Evolutionary conservation across 1,140 invertebrate species (phyloP), one percentile per base, ranked within the genome.

Genomic region (Steinernema feltiae): DNA sequence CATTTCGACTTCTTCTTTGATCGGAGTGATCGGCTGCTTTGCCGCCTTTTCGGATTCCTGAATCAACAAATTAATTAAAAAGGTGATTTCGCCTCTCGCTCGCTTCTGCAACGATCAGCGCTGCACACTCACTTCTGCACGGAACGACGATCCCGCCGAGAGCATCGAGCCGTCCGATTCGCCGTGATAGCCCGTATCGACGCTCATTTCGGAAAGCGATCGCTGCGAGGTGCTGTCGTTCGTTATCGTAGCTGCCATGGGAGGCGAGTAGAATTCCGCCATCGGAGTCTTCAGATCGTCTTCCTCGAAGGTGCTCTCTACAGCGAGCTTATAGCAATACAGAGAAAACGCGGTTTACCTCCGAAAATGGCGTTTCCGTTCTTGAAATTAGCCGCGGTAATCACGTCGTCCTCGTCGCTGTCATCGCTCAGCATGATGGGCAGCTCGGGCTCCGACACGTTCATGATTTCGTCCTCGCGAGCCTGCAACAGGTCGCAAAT

Each of bases 381-480:
- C 53, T 63, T 63, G 53, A 17, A 63, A 27, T 63, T 63, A 3
- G 53, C 53, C 7, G 53, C 53, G 53, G 24, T 63, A 21, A 63
- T 63, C 12, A 63, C 12, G 12, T 63, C 53, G 53, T 63, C 53
- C 53, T 63, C 53, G 24, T 63, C 53, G 53, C 53, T 63, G 7
- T 63, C 53, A 21, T 63, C 53, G 24, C 53, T 63, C 53, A 63
- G 24, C 53, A 27, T 63, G 24, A 63, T 63, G 7, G 53, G 53
- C 12, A 63, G 53, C 12, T 63, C 53, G 2, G 53, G 53, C 24
- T 63, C 53, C 7, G 53, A n/a, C 2, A 63, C 53, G 53, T 63
- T 63, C 53, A 63, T 63, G 24, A 63, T 63, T 63, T 63, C 53
- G 53, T 63, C 53, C 24, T 63, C 53, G 24, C 53, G 53, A n/a